Conservation (phyloP, 1,140 invertebrate genomes). For the Apis florea region DNA sequence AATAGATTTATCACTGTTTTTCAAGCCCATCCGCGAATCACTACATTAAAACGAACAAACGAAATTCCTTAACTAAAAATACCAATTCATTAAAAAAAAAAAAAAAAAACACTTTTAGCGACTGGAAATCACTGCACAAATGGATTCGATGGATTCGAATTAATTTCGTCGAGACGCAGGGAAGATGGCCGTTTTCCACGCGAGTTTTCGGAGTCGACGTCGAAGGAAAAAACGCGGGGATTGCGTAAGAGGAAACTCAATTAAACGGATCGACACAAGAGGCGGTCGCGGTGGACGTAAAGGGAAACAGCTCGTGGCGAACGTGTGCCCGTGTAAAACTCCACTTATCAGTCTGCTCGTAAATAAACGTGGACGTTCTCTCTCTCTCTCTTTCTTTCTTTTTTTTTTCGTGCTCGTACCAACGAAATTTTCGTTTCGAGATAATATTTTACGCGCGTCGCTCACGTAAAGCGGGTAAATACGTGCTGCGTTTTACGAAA, state of each 20-base stretch:
- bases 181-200: no score
- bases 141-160: neutral
- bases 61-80: no score
- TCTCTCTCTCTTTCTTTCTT: no score
- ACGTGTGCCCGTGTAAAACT: neutral
- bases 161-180: neutral
- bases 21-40: no score
- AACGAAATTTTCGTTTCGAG: neutral
- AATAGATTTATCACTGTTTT: no score
- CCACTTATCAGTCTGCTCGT: slow-evolving; percentile 17
- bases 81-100: no score
- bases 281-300: neutral
- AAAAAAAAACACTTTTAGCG: no score
- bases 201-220: neutral
- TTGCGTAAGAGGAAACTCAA: slow-evolving; percentile 23
- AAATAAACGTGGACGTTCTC: no score
- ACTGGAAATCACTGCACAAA: no score
- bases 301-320: neutral
- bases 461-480: neutral
- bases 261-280: neutral
- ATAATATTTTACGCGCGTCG: slow-evolving; percentile 3
- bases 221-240: neutral
- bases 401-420: no score
- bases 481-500: neutral
- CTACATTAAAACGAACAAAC: no score